phyloP scores from a whole-genome alignment of 2,888 invertebrate species.

The Mycalesis mineus region DNA sequence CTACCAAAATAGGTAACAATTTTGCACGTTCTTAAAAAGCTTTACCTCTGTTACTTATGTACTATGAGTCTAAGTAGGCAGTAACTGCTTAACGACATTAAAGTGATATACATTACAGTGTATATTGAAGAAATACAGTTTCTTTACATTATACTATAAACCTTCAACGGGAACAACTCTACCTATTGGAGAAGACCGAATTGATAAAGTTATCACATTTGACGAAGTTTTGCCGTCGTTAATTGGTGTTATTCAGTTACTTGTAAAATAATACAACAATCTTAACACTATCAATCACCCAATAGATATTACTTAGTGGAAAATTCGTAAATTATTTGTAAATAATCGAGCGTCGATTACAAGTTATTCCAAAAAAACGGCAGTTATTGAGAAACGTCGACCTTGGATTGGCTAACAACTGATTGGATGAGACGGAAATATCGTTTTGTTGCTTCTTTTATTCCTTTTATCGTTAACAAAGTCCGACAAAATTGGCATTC shows the following conservation, averaged over 20 bases:
- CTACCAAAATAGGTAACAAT: no score
- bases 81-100: no score
- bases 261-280: background rate
- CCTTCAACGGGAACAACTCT: no score
- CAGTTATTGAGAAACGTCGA: slow-evolving; percentile 6
- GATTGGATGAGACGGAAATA: slow-evolving; percentile 7
- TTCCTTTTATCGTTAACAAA: background rate
- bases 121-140: no score
- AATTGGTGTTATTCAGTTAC: background rate
- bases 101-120: no score
- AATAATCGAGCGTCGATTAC: slow-evolving; percentile 2
- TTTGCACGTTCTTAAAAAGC: no score
- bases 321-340: slow-evolving; percentile 1
- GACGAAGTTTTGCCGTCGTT: no score
- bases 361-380: slow-evolving; percentile 1
- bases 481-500: background rate
- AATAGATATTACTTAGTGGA: slow-evolving; percentile 1
- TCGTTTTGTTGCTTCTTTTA: background rate
- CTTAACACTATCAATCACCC: background rate
- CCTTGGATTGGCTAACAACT: slow-evolving; percentile 1
- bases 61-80: no score
- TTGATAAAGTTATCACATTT: no score
- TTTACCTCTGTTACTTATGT: no score
- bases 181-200: no score
- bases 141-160: no score